Evolutionary conservation across 1,140 invertebrate genomes (phyloP), one percentile per base, ranked within the genome.

Genomic region (Pantala flavescens): DNA sequence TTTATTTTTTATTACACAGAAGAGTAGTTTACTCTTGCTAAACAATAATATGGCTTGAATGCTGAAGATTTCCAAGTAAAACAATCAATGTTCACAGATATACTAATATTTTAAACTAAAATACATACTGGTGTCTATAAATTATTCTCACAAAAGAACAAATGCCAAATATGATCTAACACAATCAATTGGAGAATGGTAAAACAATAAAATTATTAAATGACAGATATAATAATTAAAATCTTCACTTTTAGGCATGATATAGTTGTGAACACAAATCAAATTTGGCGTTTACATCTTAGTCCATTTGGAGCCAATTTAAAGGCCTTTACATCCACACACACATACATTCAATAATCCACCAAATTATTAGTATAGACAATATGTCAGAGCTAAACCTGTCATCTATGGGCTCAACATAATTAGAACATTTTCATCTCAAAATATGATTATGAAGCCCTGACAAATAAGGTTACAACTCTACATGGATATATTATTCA

Each of bases 261-360:
- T 36, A 36, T 36, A 63, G n/a, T 19, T 63, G n/a, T 63, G 49
- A 63, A 63, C 49, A 63, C 49, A 63, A 63, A 16, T 19, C 5
- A 63, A 63, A 21, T 21, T 63, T 63, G 16, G n/a, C 49, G 14
- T 63, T 19, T 63, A 21, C n/a, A 63, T 19, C 49, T 63, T 21
- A 63, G 3, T 63, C 49, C 49, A 63, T 63, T 19, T 63, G n/a
- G 12, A 63, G 49, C 49, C 49, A 63, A 7, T 19, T 21, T 7
- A 16, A 5, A 63, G 49, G 49, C 49, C n/a, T 21, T 21, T 1
- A 63, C 49, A 63, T 63, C 49, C 49, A 63, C 49, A 63, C 49
- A 63, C 49, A 63, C 49, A 63, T 63, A 63, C 49, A 63, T 63
- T 63, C 49, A 63, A 63, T 63, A 63, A 63, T 63, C 49, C 49